Percentiles rank a stretch among this genome's conserved stretches.
phyloP scores from a whole-genome alignment of 1,140 invertebrate species.

The Mizuhopecten yessoensis region DNA sequence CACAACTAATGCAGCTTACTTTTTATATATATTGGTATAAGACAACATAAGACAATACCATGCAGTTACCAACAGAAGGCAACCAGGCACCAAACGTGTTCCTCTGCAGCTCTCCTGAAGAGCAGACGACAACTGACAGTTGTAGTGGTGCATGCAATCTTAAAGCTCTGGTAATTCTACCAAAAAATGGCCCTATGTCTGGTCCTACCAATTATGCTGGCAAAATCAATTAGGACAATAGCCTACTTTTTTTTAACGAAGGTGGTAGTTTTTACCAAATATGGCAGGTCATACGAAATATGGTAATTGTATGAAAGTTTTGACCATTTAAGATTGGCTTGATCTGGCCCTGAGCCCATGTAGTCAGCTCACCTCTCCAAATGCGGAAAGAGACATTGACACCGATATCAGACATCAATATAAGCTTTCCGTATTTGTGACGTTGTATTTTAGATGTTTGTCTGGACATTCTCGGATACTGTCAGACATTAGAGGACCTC shows the following conservation, averaged over 20 bases:
- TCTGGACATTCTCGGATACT: background rate
- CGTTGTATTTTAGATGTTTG: background rate
- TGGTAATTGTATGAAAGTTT: background rate
- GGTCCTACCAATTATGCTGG: background rate
- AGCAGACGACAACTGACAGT: background rate
- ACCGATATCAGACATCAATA: background rate
- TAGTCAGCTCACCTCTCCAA: background rate
- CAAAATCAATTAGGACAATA: background rate
- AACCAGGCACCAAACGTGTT: too few relatives aligned
- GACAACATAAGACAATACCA: background rate
- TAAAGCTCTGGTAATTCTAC: background rate
- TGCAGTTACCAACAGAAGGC: too few relatives aligned
- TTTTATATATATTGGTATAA: background rate
- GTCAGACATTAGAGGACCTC: slow-evolving; percentile 74
- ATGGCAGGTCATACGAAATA: slow-evolving; percentile 24
- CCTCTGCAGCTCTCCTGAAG: background rate
- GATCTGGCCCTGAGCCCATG: background rate
- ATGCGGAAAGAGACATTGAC: background rate
- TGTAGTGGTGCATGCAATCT: background rate
- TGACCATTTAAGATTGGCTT: background rate
- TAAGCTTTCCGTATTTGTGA: too few relatives aligned
- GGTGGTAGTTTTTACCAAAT: background rate
- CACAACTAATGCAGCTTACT: background rate
- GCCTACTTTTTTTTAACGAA: background rate
- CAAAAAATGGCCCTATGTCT: background rate